Evolutionary conservation across 2,888 invertebrate genomes (phyloP), one percentile per base, ranked within the genome.

Genomic region (Andrena minutula): DNA sequence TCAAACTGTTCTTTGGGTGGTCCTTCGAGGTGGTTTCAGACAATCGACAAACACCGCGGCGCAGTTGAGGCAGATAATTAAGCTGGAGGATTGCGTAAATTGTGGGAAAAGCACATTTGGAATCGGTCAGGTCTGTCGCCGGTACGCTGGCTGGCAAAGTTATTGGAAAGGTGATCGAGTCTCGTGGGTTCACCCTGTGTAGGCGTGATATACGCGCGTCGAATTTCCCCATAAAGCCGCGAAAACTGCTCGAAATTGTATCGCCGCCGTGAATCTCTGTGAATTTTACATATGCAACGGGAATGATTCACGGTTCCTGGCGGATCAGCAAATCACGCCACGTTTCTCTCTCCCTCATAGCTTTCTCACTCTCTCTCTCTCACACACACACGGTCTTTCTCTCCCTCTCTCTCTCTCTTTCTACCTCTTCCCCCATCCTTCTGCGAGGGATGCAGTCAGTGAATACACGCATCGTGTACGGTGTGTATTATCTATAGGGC

Each of bases 401-500:
- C 26, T 26, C 26, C 2, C 26, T 28, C 26, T 63, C 41, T 26
- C 32, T 58, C 49, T 32, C 49, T 47, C 65, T 47, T n/a, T 51
- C n/a, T 30, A 16, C 5, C 32, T 23, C 64, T 49, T 53, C 65
- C 53, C 32, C 63, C 65, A 28, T 66, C 63, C 51, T 26, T 28
- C 35, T 28, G 35, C n/a, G 85, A 85, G 83, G 82, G 88, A 41
- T 84, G 78, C 85, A 89, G 91, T 91, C 90, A 88, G 89, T 91
- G 89, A 88, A 90, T 89, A 88, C 85, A 75, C 84, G 86, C 85
- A 74, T 76, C 69, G 81, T 84, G 82, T 71, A 73, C 78, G 79
- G 70, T 79, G 70, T 79, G 88, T 86, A 90, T 92, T 92, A 91
- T 91, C 91, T 90, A 89, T 89, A 88, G 90, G 90, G 88, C 90